Base-by-base conservation (phyloP, 2,797 vertebrate species). In the Sebastes hopkinsi region DNA sequence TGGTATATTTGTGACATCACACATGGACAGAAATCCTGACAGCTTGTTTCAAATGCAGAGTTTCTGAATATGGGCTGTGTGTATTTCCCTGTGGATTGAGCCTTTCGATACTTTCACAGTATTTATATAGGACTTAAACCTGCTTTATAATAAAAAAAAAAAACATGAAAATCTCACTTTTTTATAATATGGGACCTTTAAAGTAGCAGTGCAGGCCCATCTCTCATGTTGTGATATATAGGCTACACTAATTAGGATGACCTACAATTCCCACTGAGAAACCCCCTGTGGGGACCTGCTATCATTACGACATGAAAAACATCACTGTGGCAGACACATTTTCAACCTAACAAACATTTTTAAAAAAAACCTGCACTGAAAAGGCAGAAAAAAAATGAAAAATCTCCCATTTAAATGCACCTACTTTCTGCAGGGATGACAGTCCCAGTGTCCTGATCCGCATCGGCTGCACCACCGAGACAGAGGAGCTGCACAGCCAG, bases 391-490 rank as follows among this genome's bases (percentile, higher is more conserved):
- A 61, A 66, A 9, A 59, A 22, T 11, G 0, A 5, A 23, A 23
- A 1, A 12, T 62, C 5, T 25, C 11, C 2, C 61, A 3, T 79
- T 29, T 32, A 23, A 62, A 87, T 80, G 50, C 86, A 87, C 97
- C 0, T 95, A 97, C 97, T 98, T 92, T 98, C 97, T 12, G 97
- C 96, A 72, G 97, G 97, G 72, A 98, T 97, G 77, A 96, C 95
- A 8, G 96, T 97, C 86, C 97, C 97, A 0, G 93, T 80, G 84
- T 96, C 96, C 79, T 95, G 95, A 25, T 96, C 95, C 42, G 95
- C 94, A 77, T 88, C 87, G 11, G 83, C 80, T 27, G 93, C 92
- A 70, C 93, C 92, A 70, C 93, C 90, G 5, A 82, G 14, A 60
- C 92, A 90, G 18, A 96, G 72, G 3, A 96, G 87, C 86, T 94